Percentiles rank a stretch among this genome's conserved stretches.
Evolutionary conservation across 2,888 invertebrate genomes (phyloP).

Genomic region (Podotricha telesiphe): DNA sequence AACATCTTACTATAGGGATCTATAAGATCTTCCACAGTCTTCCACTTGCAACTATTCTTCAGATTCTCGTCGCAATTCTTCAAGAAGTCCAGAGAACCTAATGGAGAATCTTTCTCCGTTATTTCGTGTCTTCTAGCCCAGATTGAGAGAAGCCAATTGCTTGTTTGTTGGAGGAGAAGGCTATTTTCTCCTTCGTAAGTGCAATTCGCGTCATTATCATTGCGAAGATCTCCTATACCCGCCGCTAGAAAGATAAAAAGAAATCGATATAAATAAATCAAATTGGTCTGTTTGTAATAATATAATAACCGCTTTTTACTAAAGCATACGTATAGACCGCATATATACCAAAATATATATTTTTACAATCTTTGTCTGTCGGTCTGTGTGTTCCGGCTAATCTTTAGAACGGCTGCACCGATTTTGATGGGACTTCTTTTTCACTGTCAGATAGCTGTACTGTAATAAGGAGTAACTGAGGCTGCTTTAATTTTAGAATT

Average conservation of each 20-base stretch:
- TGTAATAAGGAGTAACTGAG: no score
- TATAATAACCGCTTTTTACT: no score
- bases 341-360: no score
- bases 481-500: no score
- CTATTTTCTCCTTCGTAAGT: conserved; percentile 97
- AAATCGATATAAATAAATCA: no score
- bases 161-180: conserved; percentile 92
- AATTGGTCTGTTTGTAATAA: no score
- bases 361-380: no score
- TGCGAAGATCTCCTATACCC: conserved; percentile 88
- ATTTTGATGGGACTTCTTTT: no score
- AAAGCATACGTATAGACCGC: no score
- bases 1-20: conserved; percentile 78
- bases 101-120: conserved; percentile 81
- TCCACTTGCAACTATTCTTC: conserved; percentile 77
- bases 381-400: no score
- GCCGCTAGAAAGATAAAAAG: conserved; percentile 85
- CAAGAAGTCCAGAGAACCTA: conserved; percentile 87
- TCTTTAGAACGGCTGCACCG: no score
- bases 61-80: conserved; percentile 81
- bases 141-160: conserved; percentile 90
- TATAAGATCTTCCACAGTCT: conserved; percentile 74
- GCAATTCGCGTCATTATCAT: conserved; percentile 93
- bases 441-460: no score
- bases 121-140: conserved; percentile 77